phyloP scores from a whole-genome alignment of 1,140 invertebrate species.

The Drosophila ohnishii region DNA sequence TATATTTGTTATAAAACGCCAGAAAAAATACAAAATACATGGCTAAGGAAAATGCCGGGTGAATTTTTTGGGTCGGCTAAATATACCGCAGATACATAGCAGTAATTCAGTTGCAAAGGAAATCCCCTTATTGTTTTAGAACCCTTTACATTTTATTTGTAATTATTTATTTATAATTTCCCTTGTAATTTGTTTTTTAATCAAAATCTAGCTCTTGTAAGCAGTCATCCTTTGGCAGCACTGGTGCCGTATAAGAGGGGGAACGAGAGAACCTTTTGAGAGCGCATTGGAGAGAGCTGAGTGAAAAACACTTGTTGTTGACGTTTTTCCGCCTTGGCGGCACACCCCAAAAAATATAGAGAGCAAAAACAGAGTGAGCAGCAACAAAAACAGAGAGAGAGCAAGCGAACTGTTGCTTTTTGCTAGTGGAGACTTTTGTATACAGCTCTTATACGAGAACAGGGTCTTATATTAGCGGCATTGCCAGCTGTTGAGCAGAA shows the following conservation, averaged over 20 bases:
- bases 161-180: neutral
- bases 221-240: neutral
- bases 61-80: too few species aligned
- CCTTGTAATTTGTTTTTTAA: neutral
- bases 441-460: constrained; percentile 38
- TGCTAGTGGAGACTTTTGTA: constrained; percentile 34
- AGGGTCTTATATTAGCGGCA: constrained; percentile 31
- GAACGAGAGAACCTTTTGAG: constrained; percentile 10
- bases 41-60: too few species aligned
- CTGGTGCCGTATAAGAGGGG: neutral
- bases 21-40: too few species aligned
- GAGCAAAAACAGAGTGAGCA: constrained; percentile 15
- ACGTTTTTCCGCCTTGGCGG: constrained; percentile 35
- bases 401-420: constrained; percentile 69
- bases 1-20: too few species aligned
- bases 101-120: too few species aligned
- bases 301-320: constrained; percentile 76
- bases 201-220: neutral
- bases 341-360: constrained; percentile 47
- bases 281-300: constrained; percentile 48
- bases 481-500: constrained; percentile 58
- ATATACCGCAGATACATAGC: too few species aligned
- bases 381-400: constrained; percentile 20
- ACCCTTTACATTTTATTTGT: too few species aligned
- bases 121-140: too few species aligned